Evolutionary conservation across 2,113 vertebrate species (phyloP).

Genomic region (Oryzias celebensis): DNA sequence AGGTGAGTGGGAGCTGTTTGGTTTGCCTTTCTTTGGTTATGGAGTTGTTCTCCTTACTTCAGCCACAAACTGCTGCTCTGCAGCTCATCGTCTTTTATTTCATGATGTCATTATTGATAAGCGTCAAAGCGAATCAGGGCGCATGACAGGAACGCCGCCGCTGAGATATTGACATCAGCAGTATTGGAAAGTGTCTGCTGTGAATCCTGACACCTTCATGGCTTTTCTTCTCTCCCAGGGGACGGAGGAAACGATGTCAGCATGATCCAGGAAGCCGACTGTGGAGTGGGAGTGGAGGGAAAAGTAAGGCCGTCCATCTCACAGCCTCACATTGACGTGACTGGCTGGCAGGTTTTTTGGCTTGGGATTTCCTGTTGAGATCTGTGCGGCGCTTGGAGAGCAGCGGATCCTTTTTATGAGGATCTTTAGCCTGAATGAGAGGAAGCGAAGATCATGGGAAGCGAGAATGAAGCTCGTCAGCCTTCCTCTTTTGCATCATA

Average conservation of each 20-base stretch:
- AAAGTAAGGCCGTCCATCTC: slow-evolving; percentile 85
- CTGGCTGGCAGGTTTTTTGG: slow-evolving; percentile 31
- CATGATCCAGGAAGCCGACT: slow-evolving; percentile 99
- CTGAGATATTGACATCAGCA: background rate
- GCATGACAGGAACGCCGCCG: slow-evolving; percentile 26
- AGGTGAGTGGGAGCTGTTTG: slow-evolving; percentile 70
- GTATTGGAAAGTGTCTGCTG: slow-evolving; percentile 32
- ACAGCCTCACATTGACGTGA: slow-evolving; percentile 26
- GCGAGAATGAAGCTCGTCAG: slow-evolving; percentile 26
- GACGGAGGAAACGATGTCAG: slow-evolving; percentile 99
- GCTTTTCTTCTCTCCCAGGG: slow-evolving; percentile 80
- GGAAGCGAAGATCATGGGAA: slow-evolving; percentile 51
- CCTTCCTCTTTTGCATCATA: background rate
- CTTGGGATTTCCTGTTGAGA: slow-evolving; percentile 66
- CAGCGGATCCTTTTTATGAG: slow-evolving; percentile 58
- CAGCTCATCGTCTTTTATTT: background rate
- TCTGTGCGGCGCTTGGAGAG: slow-evolving; percentile 41
- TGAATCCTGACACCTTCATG: slow-evolving; percentile 63
- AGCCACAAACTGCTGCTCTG: background rate
- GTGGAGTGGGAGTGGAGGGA: slow-evolving; percentile 96
- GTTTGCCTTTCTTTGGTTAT: no score
- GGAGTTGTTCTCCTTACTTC: no score
- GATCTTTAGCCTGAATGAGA: slow-evolving; percentile 37
- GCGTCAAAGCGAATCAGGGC: background rate
- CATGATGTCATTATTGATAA: no score